Evolutionary conservation across 2,113 vertebrate genomes (phyloP).

Genomic region (Centropus bengalensis): DNA sequence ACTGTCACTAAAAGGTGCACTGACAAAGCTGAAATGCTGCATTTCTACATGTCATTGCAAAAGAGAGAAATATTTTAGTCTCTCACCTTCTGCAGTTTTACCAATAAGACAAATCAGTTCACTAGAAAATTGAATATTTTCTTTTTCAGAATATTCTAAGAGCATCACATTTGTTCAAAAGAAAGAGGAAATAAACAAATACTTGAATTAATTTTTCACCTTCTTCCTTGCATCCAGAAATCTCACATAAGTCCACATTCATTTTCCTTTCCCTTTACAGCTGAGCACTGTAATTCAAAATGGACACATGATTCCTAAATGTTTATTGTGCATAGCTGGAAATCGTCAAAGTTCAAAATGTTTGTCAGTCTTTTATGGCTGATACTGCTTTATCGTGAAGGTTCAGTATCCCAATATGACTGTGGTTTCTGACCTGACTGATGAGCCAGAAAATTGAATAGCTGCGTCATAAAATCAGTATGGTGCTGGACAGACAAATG

Average conservation of each 20-base stretch:
- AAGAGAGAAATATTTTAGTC: background rate
- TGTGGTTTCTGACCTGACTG: background rate
- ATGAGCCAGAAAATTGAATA: conserved; percentile 43
- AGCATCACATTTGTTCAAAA: background rate
- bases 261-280: background rate
- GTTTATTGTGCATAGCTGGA: background rate
- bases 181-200: background rate
- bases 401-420: background rate
- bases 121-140: background rate
- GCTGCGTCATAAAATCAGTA: background rate
- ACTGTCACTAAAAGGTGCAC: background rate
- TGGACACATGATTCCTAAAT: background rate
- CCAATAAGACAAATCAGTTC: background rate
- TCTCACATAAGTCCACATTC: background rate
- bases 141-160: background rate
- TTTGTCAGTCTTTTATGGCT: conserved; percentile 35
- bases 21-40: background rate
- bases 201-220: background rate
- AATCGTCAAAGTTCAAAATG: background rate
- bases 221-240: background rate
- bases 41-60: background rate
- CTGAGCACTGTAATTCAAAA: background rate
- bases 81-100: background rate
- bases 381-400: conserved; percentile 22
- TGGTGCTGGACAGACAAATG: background rate